phyloP scores from a whole-genome alignment of 2,113 vertebrate genomes.

The Syrrhaptes paradoxus region DNA sequence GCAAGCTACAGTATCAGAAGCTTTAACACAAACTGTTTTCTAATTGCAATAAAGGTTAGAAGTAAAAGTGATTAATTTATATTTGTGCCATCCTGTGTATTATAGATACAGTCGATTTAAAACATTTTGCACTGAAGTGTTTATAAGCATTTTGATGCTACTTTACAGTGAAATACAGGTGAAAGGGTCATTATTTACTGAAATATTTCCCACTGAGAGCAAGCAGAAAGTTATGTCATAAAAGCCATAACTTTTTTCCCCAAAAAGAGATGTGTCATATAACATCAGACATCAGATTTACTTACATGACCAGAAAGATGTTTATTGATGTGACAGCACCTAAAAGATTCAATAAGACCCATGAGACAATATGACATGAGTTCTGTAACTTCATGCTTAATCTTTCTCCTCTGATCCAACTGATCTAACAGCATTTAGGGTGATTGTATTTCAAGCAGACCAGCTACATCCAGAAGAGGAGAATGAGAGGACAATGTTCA shows the following conservation, averaged over 20 bases:
- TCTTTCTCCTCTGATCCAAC: not conserved
- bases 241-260: not conserved
- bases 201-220: not conserved
- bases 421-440: not conserved
- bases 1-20: not conserved
- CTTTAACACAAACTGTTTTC: not conserved
- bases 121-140: not conserved
- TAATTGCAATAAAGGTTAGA: not conserved
- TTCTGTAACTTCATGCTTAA: not conserved
- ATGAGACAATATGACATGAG: not conserved
- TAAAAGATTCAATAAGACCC: not conserved
- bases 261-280: not conserved
- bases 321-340: not conserved
- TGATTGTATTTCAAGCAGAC: not conserved
- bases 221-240: not conserved
- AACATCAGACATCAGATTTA: not conserved
- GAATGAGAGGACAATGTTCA: not conserved
- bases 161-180: not conserved
- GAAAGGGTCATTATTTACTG: not conserved
- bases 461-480: rapidly evolving
- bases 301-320: not conserved
- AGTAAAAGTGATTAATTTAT: not conserved
- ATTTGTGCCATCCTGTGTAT: not conserved
- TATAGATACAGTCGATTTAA: not conserved
- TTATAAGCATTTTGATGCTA: not conserved